Base-by-base conservation (phyloP, 2,888 invertebrate genomes). In the Leucophenga montana region DNA sequence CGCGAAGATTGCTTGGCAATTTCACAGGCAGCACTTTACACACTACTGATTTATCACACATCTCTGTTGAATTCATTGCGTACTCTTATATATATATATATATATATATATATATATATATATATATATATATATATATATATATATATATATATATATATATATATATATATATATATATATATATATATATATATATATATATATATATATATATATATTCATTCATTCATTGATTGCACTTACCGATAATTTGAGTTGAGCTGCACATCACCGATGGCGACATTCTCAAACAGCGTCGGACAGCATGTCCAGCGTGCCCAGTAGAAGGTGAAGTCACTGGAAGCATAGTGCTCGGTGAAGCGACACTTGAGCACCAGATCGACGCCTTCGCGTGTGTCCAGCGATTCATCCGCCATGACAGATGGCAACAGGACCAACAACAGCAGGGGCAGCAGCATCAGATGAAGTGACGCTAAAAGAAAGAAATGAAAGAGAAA, bases 361-460 rank as follows among this genome's bases (percentile, higher is more conserved):
- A 96, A 96, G 74, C 96, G 93, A 88, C 97, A 97, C 88, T 95
- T 93, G 87, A 97, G 91, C 77, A 93, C 92, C 78, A 96, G 94
- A 89, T 95, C 94, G 85, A 95, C 95, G 71, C 96, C 95, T 89
- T 96, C 96, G 79, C 94, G 91, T 70, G 95, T 95, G 89, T 97
- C 96, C 81, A 93, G 74, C 64, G 88, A 87, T 71, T 89, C 89
- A 64, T 88, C 86, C 13, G 86, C 85, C 16, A 74, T n/a, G 48
- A 72, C 74, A 44, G 71, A 66, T 20, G 48, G 39, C 67, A 69
- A 18, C 46, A 57, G 57, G 13, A 22, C 31, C 57, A n/a, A 18
- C 9, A 33, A 33, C 59, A 16, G 75, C 54, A 70, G 46, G 13
- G 72, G 71, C 33, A 65, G 27, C 16, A n/a, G 20, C 8, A 65